Base-by-base conservation (phyloP, 2,113 vertebrate genomes). In the Urocitellus parryii region DNA sequence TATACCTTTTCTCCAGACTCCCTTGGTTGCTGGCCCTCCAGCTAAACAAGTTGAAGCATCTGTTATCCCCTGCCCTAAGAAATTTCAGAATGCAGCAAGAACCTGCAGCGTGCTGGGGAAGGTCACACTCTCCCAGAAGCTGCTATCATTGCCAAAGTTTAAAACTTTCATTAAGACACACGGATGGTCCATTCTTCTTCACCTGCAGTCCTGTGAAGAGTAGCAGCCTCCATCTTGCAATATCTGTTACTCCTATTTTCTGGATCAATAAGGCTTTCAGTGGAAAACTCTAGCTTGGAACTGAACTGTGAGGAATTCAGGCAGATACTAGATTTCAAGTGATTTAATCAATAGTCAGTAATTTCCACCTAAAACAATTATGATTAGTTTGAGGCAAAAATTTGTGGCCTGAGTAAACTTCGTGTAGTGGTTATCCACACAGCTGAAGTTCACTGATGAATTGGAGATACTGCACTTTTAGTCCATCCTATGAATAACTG, bases 31-130 rank as follows among this genome's bases (percentile, higher is more conserved):
- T 88, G 22, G 85, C 53, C 68, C 68, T 97, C 37, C 61, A 67
- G 95, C 92, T 27, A 70, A 96, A 98, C 96, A 74, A 90, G 0
- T 1, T 80, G n/a, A 77, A 6, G 6, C 0, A 0, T 76, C 80
- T 97, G 25, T 79, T 45, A 67, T 95, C 32, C 56, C 56, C 61
- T 61, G 22, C 84, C 85, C 51, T 92, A 87, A 67, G 65, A 95
- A 98, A 92, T 79, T 72, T 72, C 78, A 93, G 95, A 97, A 92
- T 88, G 63, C 81, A 4, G 2, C 67, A 27, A 56, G 27, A 85
- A 61, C 77, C 63, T 13, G 72, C 27, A 6, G 29, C 56, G 22
- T 82, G 48, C 76, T 83, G 79, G 11, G 42, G 63, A 95, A 95
- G 88, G 58, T 90, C 76, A 81, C 20, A 5, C 6, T 86, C 91